Evolutionary conservation across 2,797 vertebrate genomes (phyloP).

Genomic region (Falco berigora): DNA sequence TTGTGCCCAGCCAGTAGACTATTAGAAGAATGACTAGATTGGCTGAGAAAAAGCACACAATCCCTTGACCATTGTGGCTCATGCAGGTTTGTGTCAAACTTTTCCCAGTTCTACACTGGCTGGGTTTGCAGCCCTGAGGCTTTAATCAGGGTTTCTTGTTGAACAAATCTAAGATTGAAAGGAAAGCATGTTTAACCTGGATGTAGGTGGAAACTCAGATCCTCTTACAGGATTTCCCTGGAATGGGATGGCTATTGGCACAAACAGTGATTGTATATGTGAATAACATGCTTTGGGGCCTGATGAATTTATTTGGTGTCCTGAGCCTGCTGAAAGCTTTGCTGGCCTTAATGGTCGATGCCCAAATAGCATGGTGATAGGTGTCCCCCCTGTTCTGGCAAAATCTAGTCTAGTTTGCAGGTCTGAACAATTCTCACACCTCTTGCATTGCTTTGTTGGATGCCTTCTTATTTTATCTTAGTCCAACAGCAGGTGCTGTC

Average conservation of each 20-base stretch:
- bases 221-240: neutral
- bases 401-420: neutral
- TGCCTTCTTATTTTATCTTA: neutral
- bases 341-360: neutral
- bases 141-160: neutral
- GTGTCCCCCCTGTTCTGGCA: neutral
- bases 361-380: neutral
- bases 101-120: neutral
- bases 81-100: neutral
- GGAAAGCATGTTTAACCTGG: neutral
- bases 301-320: neutral
- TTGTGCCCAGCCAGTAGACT: neutral
- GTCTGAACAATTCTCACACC: neutral
- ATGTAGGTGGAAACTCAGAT: neutral
- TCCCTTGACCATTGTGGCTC: neutral
- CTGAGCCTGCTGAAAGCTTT: neutral
- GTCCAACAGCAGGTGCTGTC: neutral
- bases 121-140: neutral
- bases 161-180: neutral
- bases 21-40: neutral
- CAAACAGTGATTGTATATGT: neutral
- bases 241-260: neutral
- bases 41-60: neutral
- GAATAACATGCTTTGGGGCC: neutral
- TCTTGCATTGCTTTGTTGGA: neutral